phyloP scores from a whole-genome alignment of 92 coral and sea anemone species.

The Porites divaricata region DNA sequence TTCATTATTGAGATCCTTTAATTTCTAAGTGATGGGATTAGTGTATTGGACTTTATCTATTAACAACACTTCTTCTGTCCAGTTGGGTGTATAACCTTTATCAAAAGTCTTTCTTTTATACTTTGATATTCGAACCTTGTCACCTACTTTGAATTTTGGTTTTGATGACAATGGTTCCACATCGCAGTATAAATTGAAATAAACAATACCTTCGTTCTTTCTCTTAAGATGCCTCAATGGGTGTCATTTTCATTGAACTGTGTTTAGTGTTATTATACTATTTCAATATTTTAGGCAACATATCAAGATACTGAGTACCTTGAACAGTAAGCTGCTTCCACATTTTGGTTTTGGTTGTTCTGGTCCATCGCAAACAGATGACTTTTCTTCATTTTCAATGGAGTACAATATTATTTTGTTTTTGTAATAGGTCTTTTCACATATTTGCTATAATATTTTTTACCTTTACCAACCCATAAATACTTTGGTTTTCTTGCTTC shows the following conservation, averaged over 20 bases:
- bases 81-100: slow-evolving; percentile 14
- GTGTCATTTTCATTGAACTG: slow-evolving; percentile 27
- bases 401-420: slow-evolving; percentile 8
- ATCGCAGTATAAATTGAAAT: slow-evolving; percentile 12
- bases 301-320: too few relatives aligned
- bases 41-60: not conserved
- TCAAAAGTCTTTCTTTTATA: slow-evolving; percentile 23
- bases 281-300: too few relatives aligned
- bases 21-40: not conserved
- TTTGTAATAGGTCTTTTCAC: slow-evolving; percentile 17
- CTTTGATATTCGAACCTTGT: slow-evolving; percentile 26
- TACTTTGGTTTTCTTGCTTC: not conserved
- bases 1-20: too few relatives aligned
- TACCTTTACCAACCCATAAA: slow-evolving; percentile 32
- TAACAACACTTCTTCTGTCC: not conserved
- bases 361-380: slow-evolving; percentile 26
- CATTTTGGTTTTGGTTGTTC: slow-evolving; percentile 28
- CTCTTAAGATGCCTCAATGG: slow-evolving; percentile 23
- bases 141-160: slow-evolving; percentile 29
- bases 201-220: slow-evolving; percentile 17
- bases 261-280: slow-evolving; percentile 1
- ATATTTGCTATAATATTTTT: slow-evolving; percentile 27
- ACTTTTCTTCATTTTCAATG: not conserved
- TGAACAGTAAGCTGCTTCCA: not conserved
- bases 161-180: not conserved